These are phyloP conservation scores for Cichladusa arquata DNA, from an alignment of 2,113 vertebrate species.

Conservation along the genomic window DNA sequence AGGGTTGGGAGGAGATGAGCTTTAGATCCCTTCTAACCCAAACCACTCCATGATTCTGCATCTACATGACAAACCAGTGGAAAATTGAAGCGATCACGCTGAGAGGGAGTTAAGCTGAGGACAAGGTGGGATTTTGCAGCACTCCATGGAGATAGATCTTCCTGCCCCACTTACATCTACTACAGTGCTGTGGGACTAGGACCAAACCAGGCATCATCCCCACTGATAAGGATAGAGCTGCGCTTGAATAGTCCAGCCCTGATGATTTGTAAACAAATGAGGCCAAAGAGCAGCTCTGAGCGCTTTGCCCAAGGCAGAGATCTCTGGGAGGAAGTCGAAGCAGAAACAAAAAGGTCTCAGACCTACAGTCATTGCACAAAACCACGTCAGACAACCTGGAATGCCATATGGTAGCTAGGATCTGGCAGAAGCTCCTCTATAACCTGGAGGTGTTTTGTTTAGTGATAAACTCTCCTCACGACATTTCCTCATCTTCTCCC, in stretches of 20 bases:
- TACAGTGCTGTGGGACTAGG: rapidly evolving
- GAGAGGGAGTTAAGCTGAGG: background rate
- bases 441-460: background rate
- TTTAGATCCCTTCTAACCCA: background rate
- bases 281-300: background rate
- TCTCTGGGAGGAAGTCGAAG: background rate
- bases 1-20: background rate
- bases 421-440: background rate
- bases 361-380: background rate
- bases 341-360: background rate
- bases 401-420: background rate
- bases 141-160: background rate
- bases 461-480: background rate
- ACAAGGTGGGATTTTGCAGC: background rate
- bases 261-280: background rate
- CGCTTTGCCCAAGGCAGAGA: background rate
- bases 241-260: background rate
- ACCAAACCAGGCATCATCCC: background rate
- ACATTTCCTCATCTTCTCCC: background rate
- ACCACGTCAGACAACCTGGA: background rate
- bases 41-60: background rate
- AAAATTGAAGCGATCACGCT: rapidly evolving
- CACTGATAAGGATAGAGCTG: background rate
- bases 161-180: background rate
- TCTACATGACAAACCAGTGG: rapidly evolving